These are phyloP conservation scores for Hybos culiciformis DNA, from an alignment of 2,888 invertebrate species.

Conservation along the genomic window DNA sequence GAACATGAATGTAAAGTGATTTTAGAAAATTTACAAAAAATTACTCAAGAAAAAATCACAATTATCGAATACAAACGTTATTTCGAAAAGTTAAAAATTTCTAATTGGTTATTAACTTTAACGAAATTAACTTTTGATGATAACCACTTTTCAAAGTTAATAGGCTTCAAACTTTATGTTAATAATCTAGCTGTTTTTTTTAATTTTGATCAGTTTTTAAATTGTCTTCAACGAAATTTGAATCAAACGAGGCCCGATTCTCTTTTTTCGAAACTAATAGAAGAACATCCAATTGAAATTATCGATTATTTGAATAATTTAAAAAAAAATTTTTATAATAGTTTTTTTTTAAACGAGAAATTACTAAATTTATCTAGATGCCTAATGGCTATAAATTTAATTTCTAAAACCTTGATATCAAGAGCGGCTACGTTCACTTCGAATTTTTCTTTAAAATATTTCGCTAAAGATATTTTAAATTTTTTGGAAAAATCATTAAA, in stretches of 20 bases:
- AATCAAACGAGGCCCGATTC: constrained; percentile 15
- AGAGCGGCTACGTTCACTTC: constrained; percentile 15
- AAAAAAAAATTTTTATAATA: constrained; percentile 37
- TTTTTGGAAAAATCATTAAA: not conserved
- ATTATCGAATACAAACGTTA: not conserved
- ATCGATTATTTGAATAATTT: constrained; percentile 41
- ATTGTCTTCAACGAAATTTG: not conserved
- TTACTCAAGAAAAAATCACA: not conserved
- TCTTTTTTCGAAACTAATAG: too few relatives aligned
- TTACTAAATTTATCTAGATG: constrained; percentile 43
- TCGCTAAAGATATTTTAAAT: not conserved
- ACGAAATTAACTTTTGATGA: constrained; percentile 6
- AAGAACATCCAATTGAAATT: constrained; percentile 38
- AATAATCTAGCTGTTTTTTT: not conserved
- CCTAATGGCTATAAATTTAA: not conserved
- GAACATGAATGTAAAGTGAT: not conserved
- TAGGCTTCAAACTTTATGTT: constrained; percentile 6
- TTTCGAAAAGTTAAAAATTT: not conserved
- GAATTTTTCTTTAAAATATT: not conserved
- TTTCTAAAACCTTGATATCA: too few relatives aligned
- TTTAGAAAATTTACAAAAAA: not conserved
- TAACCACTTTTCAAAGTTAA: constrained; percentile 6
- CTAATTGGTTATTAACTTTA: not conserved
- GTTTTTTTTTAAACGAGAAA: constrained; percentile 39
- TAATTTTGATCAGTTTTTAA: not conserved